Evolutionary conservation across 2,888 invertebrate species (phyloP).

Genomic region (Oscheius sp.): DNA sequence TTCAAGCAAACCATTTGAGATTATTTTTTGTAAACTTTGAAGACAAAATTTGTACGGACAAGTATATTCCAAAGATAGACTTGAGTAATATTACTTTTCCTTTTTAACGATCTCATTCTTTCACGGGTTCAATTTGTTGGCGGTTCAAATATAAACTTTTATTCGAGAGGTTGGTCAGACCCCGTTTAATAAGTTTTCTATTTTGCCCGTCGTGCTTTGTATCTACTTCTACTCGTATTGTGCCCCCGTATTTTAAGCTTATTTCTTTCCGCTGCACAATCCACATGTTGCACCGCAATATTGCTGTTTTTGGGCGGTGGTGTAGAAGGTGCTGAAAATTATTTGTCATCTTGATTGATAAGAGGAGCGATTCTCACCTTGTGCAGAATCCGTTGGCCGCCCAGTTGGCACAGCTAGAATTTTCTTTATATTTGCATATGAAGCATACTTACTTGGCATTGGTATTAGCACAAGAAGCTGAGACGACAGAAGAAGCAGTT

Average conservation of each 20-base stretch:
- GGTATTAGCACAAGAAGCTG: background rate
- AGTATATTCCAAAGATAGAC: slow-evolving; percentile 30
- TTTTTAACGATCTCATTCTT: background rate
- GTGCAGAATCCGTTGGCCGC: background rate
- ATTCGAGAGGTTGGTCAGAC: background rate
- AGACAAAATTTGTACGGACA: slow-evolving; percentile 35
- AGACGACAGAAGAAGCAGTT: background rate
- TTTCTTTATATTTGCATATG: too few relatives aligned
- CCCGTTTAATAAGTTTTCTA: background rate
- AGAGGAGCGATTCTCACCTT: too few relatives aligned
- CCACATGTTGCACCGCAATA: background rate
- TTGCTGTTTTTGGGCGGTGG: background rate
- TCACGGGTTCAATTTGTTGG: background rate
- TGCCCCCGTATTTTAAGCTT: too few relatives aligned
- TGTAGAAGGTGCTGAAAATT: too few relatives aligned
- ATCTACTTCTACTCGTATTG: too few relatives aligned
- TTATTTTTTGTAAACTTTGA: slow-evolving; percentile 39
- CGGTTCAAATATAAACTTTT: too few relatives aligned
- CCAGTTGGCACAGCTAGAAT: background rate
- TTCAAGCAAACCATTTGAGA: slow-evolving; percentile 35
- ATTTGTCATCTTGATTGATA: too few relatives aligned
- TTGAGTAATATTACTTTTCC: background rate
- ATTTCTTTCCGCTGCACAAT: background rate
- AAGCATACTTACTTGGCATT: too few relatives aligned
- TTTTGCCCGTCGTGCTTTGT: background rate